Conservation (phyloP, 2,797 vertebrate genomes). For the Gymnoscopelus microlampas region DNA sequence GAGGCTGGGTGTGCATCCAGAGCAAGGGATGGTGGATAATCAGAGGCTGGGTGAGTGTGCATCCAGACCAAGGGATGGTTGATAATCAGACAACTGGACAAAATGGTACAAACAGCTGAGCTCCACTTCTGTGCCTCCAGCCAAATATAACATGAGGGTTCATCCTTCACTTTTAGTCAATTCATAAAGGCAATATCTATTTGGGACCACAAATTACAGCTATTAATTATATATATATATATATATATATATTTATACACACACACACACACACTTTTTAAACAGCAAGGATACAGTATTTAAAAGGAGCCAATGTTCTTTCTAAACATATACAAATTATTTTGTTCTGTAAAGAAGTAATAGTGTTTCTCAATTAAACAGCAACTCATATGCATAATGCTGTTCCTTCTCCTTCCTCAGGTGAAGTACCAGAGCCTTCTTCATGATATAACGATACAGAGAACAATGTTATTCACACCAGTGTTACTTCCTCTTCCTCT, state of each 20-base stretch:
- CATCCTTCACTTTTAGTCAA: background rate
- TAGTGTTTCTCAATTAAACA: background rate
- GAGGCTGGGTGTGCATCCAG: constrained; percentile 36
- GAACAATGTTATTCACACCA: background rate
- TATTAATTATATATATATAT: background rate
- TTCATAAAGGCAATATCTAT: background rate
- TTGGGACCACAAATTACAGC: background rate
- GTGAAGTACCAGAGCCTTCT: constrained; percentile 23
- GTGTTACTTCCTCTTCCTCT: background rate
- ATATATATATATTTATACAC: background rate
- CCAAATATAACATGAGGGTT: background rate
- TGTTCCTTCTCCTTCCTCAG: constrained; percentile 27
- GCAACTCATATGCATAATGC: background rate
- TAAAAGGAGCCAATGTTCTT: background rate
- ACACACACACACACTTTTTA: background rate
- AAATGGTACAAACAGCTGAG: constrained; percentile 21
- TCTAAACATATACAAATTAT: background rate
- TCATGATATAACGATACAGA: constrained; percentile 28
- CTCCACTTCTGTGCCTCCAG: background rate
- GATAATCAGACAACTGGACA: constrained; percentile 13
- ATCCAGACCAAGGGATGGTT: background rate
- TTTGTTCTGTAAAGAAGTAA: background rate
- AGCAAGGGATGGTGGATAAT: background rate
- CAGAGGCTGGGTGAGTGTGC: constrained; percentile 42
- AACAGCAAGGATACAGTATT: background rate